Evolutionary conservation across 2,113 vertebrate genomes (phyloP).

Genomic region (Ceyx melanurus): DNA sequence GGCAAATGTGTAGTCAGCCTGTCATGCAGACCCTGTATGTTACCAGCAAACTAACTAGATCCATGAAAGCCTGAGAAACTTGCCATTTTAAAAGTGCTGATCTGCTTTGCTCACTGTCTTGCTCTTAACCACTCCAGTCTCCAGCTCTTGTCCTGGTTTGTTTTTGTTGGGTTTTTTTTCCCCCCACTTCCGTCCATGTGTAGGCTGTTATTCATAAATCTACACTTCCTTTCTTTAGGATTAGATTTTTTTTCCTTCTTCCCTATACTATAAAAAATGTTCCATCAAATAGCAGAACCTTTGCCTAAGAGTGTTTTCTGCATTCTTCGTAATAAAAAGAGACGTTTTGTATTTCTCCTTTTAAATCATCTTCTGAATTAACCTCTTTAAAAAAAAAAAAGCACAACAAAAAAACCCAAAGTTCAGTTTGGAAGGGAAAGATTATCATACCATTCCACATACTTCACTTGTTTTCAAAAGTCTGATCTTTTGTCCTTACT

Average conservation of each 20-base stretch:
- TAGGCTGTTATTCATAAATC: not conserved
- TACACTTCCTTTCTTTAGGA: not conserved
- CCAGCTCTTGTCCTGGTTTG: not conserved
- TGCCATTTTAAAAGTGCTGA: not conserved
- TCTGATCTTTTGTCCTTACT: conserved; percentile 62
- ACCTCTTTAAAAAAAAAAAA: not conserved
- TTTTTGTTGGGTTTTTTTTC: not conserved
- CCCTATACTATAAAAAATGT: not conserved
- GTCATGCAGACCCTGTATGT: not conserved
- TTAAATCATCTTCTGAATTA: not conserved
- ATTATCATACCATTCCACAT: conserved; percentile 44
- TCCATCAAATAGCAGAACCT: not conserved
- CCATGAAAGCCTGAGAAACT: not conserved
- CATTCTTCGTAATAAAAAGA: not conserved
- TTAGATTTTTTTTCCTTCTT: not conserved
- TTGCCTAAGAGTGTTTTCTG: not conserved
- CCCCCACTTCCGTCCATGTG: not conserved
- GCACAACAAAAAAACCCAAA: not conserved
- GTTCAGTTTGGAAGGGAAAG: conserved; percentile 20
- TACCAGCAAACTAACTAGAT: not conserved
- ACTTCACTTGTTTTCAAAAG: conserved; percentile 63
- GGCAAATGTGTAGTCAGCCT: not conserved
- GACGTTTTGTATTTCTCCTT: not conserved
- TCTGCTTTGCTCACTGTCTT: not conserved
- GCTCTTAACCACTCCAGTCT: not conserved